A percentile compares a stretch with the other conserved stretches of the same genome.
phyloP scores from a whole-genome alignment of 2,797 vertebrate species.

The Triplophysa bombifrons region DNA sequence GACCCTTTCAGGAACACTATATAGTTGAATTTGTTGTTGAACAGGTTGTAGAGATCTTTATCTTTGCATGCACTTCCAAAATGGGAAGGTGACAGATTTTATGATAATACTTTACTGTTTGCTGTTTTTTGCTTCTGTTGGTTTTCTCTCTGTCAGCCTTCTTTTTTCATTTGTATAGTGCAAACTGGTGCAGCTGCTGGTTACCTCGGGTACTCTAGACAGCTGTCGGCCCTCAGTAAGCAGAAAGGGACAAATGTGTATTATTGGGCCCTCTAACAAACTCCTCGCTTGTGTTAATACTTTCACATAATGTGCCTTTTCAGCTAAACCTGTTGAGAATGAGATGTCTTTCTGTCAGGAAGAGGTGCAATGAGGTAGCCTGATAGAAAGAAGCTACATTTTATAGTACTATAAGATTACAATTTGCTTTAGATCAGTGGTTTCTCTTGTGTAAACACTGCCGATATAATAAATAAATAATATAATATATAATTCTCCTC shows the following conservation, averaged over 20 bases:
- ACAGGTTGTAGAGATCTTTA: neutral
- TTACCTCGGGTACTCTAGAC: conserved; percentile 51
- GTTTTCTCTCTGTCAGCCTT: neutral
- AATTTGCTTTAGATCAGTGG: conserved; percentile 12
- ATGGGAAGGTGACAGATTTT: neutral
- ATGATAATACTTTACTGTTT: conserved; percentile 1
- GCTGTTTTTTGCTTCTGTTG: conserved; percentile 2
- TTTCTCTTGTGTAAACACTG: neutral
- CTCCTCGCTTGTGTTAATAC: conserved; percentile 41
- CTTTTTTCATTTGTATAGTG: conserved; percentile 39
- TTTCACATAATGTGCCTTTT: conserved; percentile 46
- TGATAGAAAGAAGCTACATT: neutral
- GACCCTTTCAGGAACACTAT: neutral
- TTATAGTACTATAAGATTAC: neutral
- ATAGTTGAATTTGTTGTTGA: neutral
- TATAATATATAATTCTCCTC: too few relatives aligned
- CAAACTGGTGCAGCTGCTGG: conserved; percentile 47
- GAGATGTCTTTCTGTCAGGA: conserved; percentile 23
- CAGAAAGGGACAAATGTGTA: conserved; percentile 21
- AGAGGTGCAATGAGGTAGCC: conserved; percentile 1
- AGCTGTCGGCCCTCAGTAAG: conserved; percentile 53
- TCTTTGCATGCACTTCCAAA: neutral
- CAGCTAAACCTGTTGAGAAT: conserved; percentile 26
- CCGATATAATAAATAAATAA: neutral
- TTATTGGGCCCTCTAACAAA: conserved; percentile 13